Evolutionary conservation across 2,888 invertebrate genomes (phyloP), one percentile per base, ranked within the genome.

Genomic region (Eristalis pertinax): DNA sequence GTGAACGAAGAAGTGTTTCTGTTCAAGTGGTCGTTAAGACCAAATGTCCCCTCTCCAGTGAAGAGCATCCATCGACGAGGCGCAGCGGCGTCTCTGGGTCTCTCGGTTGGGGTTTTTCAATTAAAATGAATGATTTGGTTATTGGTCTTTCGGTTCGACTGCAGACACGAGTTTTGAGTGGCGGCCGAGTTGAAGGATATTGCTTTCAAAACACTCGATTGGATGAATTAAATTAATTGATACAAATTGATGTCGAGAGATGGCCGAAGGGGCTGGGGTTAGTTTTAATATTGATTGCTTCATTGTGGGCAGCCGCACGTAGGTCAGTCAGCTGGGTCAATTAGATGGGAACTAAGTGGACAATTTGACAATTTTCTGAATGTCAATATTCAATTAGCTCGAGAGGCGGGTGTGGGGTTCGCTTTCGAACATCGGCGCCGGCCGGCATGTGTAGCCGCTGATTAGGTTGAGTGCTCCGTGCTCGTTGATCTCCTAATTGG

Each of bases 111-210:
- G 63, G 70, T 72, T 87, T 32, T 83, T 80, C 73, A 87, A 87
- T 87, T 84, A 84, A 87, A 87, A 84, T 84, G 79, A 84, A 80
- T 87, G 87, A 87, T 87, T 87, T 76, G 84, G 64, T 84, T 87
- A 75, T 60, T 60, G 24, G 50, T 50, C 8, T 19, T 19, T 50
- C 50, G 50, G 50, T 50, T 19, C 7, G 15, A n/a, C n/a, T 2
- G 43, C 43, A 19, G 43, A 43, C n/a, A 7, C 43, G 43, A 43
- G 50, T 87, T 83, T 82, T 75, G 58, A 32, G 41, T 78, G 70
- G 78, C 67, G 70, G 83, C 50, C n/a, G 72, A 56, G 74, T 78
- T 69, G 75, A 78, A 86, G 78, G 74, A 78, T 77, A 77, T 85
- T 76, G 72, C 63, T 80, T 77, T 70, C 19, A 62, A 74, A 77